phyloP scores from a whole-genome alignment of 2,113 vertebrate genomes.

The Hydropotes inermis region DNA sequence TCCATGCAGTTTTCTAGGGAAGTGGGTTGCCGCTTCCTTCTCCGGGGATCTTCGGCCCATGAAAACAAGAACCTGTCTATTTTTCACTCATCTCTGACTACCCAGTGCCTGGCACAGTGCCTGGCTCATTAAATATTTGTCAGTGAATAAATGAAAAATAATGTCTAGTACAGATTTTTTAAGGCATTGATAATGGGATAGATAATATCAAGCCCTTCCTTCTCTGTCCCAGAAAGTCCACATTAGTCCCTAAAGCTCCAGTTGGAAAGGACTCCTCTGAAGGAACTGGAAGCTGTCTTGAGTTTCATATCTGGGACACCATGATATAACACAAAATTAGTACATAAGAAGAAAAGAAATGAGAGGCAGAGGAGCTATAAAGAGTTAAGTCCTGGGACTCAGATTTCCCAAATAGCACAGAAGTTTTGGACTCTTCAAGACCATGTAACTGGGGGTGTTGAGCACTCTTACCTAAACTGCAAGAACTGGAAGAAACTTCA shows the following conservation, averaged over 20 bases:
- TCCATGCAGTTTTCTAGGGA: background rate
- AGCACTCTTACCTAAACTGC: background rate
- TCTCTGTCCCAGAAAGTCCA: background rate
- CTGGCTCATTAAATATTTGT: background rate
- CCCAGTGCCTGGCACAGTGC: background rate
- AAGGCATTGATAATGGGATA: background rate
- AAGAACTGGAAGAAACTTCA: background rate
- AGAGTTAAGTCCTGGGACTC: background rate
- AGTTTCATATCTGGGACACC: background rate
- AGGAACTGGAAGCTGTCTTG: background rate
- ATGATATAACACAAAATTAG: background rate
- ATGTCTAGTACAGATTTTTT: background rate
- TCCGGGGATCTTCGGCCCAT: background rate
- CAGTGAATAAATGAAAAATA: slow-evolving; percentile 24
- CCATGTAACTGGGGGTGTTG: background rate
- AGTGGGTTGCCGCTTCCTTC: background rate
- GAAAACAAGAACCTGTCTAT: background rate
- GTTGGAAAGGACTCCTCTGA: background rate
- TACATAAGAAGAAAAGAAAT: background rate
- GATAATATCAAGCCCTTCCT: background rate
- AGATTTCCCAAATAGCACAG: background rate
- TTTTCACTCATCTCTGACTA: background rate
- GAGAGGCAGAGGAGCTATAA: background rate
- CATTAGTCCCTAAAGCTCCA: background rate
- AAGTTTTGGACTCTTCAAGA: background rate